These are phyloP conservation scores for Brachystomella parvula DNA, from an alignment of 1,140 invertebrate species.

Conservation along the genomic window DNA sequence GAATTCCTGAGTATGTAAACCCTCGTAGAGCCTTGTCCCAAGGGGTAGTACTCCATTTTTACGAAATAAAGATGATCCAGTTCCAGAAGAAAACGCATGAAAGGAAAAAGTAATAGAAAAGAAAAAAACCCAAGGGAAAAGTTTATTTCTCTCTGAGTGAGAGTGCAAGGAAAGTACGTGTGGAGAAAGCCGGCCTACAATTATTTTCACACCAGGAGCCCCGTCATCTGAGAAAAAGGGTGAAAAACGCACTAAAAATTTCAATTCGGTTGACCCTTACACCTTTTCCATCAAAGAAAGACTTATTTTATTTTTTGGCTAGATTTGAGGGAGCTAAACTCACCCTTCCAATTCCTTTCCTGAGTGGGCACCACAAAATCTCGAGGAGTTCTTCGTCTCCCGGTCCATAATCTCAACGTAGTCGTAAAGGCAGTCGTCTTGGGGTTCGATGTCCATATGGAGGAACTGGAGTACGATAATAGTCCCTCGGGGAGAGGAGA, in stretches of 20 bases:
- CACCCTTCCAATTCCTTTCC: conserved; percentile 35
- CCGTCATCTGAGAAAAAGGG: neutral
- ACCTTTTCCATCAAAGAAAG: too few relatives aligned
- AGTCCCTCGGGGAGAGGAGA: conserved; percentile 52
- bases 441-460: conserved; percentile 60
- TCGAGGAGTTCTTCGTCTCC: conserved; percentile 30
- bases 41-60: too few relatives aligned
- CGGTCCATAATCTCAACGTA: conserved; percentile 51
- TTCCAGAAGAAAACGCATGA: too few relatives aligned
- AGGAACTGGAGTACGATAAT: conserved; percentile 58
- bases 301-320: neutral
- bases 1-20: too few relatives aligned
- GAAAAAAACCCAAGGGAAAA: too few relatives aligned
- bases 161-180: neutral
- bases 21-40: too few relatives aligned
- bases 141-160: neutral
- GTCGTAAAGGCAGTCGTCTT: conserved; percentile 68
- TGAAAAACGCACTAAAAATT: neutral
- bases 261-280: neutral
- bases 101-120: too few relatives aligned
- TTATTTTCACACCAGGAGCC: neutral
- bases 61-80: too few relatives aligned
- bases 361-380: conserved; percentile 38
- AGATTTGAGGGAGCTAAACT: neutral
- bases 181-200: neutral